phyloP scores from a whole-genome alignment of 2,113 vertebrate genomes.

The Amazona guildingii region DNA sequence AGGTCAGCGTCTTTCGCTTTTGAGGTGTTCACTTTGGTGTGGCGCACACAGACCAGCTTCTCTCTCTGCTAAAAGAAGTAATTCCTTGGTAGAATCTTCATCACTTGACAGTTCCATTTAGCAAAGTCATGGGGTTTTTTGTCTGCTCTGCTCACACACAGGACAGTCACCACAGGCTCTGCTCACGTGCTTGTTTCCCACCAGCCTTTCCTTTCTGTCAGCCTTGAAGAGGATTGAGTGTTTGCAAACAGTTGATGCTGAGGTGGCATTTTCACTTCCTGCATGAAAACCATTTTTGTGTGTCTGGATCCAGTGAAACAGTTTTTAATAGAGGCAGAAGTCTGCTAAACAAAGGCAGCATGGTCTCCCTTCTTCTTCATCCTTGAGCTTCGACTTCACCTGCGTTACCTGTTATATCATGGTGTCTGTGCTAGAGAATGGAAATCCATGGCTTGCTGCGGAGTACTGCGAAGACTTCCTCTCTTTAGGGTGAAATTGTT shows the following conservation, averaged over 20 bases:
- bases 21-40: neutral
- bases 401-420: fast-evolving
- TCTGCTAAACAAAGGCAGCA: neutral
- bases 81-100: neutral
- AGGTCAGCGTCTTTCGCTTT: neutral
- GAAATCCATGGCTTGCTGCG: neutral
- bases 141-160: neutral
- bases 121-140: neutral
- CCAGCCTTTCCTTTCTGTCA: slow-evolving; percentile 17
- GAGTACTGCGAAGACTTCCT: neutral
- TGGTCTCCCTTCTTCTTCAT: neutral
- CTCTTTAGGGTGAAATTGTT: neutral
- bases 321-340: neutral
- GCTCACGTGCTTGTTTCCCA: neutral
- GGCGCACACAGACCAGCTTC: neutral
- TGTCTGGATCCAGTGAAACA: neutral
- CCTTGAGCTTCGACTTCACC: neutral
- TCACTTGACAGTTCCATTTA: neutral
- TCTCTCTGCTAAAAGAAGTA: neutral
- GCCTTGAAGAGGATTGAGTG: slow-evolving; percentile 5
- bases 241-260: slow-evolving; percentile 57
- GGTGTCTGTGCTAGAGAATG: neutral
- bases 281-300: neutral
- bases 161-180: neutral
- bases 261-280: slow-evolving; percentile 69